These are phyloP conservation scores for Melopsittacus undulatus DNA, from an alignment of 2,797 vertebrate genomes.

Conservation along the genomic window DNA sequence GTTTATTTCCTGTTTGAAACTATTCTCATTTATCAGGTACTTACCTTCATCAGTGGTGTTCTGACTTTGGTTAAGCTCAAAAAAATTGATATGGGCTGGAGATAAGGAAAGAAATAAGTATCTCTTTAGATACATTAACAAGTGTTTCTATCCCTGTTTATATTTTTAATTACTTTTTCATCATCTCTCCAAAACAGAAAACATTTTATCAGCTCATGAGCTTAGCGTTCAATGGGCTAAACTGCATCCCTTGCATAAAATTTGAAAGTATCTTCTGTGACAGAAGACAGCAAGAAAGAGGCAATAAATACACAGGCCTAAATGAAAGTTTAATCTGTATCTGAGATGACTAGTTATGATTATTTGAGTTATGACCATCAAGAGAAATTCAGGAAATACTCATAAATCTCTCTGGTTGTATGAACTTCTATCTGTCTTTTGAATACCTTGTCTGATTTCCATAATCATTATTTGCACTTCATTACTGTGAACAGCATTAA, in stretches of 20 bases:
- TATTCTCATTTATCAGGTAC: neutral
- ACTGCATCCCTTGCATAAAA: neutral
- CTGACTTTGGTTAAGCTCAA: neutral
- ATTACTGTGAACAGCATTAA: neutral
- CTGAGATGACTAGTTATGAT: neutral
- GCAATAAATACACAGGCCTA: neutral
- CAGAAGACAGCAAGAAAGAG: neutral
- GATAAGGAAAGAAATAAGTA: constrained; percentile 41
- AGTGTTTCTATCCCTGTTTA: constrained; percentile 4
- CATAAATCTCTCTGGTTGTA: neutral
- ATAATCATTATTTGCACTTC: neutral
- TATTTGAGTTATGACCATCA: constrained; percentile 12
- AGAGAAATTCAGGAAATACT: neutral
- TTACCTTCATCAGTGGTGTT: neutral
- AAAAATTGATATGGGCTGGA: neutral
- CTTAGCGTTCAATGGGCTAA: constrained; percentile 14
- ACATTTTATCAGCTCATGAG: constrained; percentile 50
- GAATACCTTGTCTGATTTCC: neutral
- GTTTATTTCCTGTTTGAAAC: neutral
- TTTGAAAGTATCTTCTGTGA: neutral
- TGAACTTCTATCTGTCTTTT: neutral
- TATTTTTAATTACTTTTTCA: constrained; percentile 37
- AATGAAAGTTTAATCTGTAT: neutral
- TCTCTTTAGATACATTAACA: neutral
- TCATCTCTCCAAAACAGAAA: constrained; percentile 44